Percentiles rank a stretch among this genome's conserved stretches.
These are phyloP conservation scores for Balaeniceps rex DNA, from an alignment of 2,113 vertebrate genomes.

Conservation along the genomic window DNA sequence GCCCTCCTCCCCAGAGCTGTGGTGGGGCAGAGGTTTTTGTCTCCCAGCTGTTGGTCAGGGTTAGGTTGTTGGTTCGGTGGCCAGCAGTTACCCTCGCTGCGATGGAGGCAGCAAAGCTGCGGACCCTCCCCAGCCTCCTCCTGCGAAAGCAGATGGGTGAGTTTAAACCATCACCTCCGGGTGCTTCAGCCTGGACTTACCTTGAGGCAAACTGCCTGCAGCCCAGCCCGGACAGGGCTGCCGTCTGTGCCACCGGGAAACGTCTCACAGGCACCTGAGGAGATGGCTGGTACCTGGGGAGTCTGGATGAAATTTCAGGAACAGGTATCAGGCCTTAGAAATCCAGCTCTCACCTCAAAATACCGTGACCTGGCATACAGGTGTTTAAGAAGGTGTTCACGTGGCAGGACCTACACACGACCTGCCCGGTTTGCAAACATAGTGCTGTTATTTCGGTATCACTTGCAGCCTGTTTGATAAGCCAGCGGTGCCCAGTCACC, in stretches of 20 bases:
- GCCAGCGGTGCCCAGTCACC: background rate
- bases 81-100: fast-evolving
- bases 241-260: background rate
- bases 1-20: background rate
- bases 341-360: background rate
- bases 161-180: background rate
- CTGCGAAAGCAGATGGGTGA: background rate
- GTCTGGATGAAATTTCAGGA: background rate
- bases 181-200: background rate
- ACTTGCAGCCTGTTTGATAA: background rate
- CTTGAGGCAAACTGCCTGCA: background rate
- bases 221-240: background rate
- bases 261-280: background rate
- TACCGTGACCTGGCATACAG: background rate
- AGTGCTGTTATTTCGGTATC: background rate
- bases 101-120: background rate
- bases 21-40: background rate
- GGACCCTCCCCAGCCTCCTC: background rate
- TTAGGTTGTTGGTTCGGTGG: background rate
- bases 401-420: background rate
- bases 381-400: background rate
- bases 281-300: background rate
- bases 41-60: background rate
- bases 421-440: background rate
- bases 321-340: background rate